Evolutionary conservation across 1,140 invertebrate species (phyloP), one percentile per base, ranked within the genome.

Genomic region (Zaprionus nigranus): DNA sequence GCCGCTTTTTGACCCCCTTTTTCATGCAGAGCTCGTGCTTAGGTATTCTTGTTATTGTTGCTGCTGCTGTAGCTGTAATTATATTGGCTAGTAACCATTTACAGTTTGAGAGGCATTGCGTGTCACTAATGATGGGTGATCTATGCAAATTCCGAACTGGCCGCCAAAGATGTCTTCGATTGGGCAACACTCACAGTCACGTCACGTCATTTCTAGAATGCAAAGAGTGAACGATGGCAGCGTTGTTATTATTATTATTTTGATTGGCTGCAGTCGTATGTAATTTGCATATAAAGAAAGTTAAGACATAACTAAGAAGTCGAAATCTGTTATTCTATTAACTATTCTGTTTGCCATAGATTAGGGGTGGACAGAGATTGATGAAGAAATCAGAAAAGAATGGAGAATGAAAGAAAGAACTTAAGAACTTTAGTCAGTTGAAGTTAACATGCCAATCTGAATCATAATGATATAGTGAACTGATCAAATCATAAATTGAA

Each of bases 1-100:
- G 63, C 69, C 74, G 84, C 84, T 88, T 88, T 88, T 79, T 87
- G 84, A 90, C 84, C 84, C 84, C 78, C 81, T 87, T 87, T 87
- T 87, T 76, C 59, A 74, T 79, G 64, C 56, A 40, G 49, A 70
- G 36, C 38, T 13, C 75, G 49, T 13, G 46, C 34, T 78, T 49
- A 57, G 59, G 49, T 74, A 53, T 56, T 34, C 30, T 34, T 64
- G 36, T 30, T 70, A 57, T 22, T 64, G 36, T 17, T 63, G 17
- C 13, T 64, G 36, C 15, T 63, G 17, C 13, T 75, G 73, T 68
- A 62, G 61, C 61, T 75, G 66, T 62, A 68, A 74, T 74, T 75
- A 69, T 85, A 64, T 67, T 69, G 67, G 60, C 79, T 72, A 87
- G 75, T 70, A 88, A 64, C 73, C 83, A 84, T 87, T 88, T 88